Evolutionary conservation across 1,140 invertebrate species (phyloP).

Genomic region (Cyclargus thomasi): DNA sequence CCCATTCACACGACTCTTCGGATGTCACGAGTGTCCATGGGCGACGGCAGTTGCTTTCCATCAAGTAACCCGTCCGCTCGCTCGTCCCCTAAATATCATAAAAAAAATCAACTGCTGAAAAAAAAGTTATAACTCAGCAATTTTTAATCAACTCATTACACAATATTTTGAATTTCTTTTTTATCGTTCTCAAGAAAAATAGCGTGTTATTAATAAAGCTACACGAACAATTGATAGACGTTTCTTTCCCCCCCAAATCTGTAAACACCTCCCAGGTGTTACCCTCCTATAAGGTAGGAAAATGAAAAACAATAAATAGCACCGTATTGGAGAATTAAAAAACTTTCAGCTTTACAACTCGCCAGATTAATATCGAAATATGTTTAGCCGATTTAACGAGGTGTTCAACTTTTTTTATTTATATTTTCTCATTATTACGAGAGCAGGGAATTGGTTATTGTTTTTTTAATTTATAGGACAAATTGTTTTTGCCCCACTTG

Average conservation of each 20-base stretch:
- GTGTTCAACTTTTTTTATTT: background rate
- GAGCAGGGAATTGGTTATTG: background rate
- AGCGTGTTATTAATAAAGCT: background rate
- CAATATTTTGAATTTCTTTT: too few species aligned
- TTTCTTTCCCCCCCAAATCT: background rate
- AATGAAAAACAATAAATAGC: constrained; percentile 58
- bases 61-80: too few species aligned
- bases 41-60: too few species aligned
- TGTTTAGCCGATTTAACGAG: background rate
- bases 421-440: constrained; percentile 3
- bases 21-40: too few species aligned
- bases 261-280: background rate
- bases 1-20: too few species aligned
- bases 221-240: background rate
- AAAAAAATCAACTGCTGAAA: too few species aligned
- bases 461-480: background rate
- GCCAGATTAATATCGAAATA: constrained; percentile 17
- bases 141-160: too few species aligned
- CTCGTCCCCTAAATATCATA: too few species aligned
- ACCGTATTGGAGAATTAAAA: constrained; percentile 42
- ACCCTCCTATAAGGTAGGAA: constrained; percentile 33
- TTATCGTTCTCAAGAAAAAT: too few species aligned
- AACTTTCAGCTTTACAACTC: constrained; percentile 47
- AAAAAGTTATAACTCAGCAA: too few species aligned
- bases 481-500: too few species aligned